Base-by-base conservation (phyloP, 1,140 invertebrate species). In the Solenopsis invicta region DNA sequence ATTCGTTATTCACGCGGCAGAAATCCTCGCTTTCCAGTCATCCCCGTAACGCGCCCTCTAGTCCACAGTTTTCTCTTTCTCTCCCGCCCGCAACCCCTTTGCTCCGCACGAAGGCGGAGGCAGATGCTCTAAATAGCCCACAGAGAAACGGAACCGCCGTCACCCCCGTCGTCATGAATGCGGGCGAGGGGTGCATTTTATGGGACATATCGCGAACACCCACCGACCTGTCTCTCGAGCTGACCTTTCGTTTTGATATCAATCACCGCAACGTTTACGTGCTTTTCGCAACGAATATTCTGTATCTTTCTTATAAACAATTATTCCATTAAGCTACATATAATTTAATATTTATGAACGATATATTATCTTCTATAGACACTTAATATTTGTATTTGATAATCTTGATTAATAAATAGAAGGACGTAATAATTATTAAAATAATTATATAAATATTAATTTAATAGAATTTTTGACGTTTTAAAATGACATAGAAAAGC, bases 51-150 rank as follows among this genome's bases (percentile, higher is more conserved):
- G 29, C 34, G n/a, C 34, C 48, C 50, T 56, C 29, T 56, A 8
- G n/a, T 56, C 37, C n/a, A 29, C 29, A n/a, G 37, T 13, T 69
- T n/a, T 54, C 48, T 69, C 64, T 24, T 21, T 81, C 64, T 69
- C 67, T 48, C 41, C 45, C 21, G 24, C 9, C 21, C 34, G 52
- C 29, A 75, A 61, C 10, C 62, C 76, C 66, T 87, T 86, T 62
- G 64, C 87, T 85, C 34, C 29, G 87, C 88, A 59, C 72, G 77
- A 87, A 67, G 86, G 85, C 92, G 93, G 93, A 92, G 92, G 92
- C 94, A 95, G 94, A 94, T 95, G 94, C 92, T 86, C 93, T 94
- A 94, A 94, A 94, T 94, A 94, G 94, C 94, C 91, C 91, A 69
- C 78, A 88, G 92, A 90, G 93, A 93, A 92, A 92, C 90, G 90